Base-by-base conservation (phyloP, 2,113 vertebrate genomes). In the Tenrec ecaudatus region DNA sequence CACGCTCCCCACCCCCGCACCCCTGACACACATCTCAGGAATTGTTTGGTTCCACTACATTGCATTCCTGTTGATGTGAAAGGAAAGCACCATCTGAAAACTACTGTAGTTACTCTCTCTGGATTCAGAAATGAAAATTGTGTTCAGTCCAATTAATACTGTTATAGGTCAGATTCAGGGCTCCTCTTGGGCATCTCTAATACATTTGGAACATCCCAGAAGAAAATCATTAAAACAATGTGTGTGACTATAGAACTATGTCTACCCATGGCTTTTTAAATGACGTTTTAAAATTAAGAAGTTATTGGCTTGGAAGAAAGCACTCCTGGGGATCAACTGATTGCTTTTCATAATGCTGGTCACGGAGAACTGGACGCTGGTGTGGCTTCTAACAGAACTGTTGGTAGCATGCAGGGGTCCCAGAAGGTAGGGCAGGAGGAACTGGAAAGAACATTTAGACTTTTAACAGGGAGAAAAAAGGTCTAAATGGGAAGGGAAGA, bases 231-330 rank as follows among this genome's bases (percentile, higher is more conserved):
- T 95, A 53, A n/a, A 73, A 64, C 89, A 64, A 93, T 91, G 91
- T 89, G 73, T 68, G n/a, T 92, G 83, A 95, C 71, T 93, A 73
- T 43, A 82, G 69, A 79, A 90, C 40, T 64, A 86, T 81, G 92
- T 88, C 33, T 94, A 69, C 78, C 75, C 79, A 25, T 85, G 93
- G 89, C 84, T 92, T 91, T 96, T 75, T 78, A 94, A 95, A 87
- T 96, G 91, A 58, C 84, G 38, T 91, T 92, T 93, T 25, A 47
- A 91, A 94, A 92, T 66, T 66, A 92, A 92, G 79, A 78, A 2
- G 4, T 94, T 80, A 75, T 88, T 92, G 71, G 7, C 58, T 33
- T 71, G 90, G 89, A 92, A 78, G 86, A 92, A 93, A 91, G 68
- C 36, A 64, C 31, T 95, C 60, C 33, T 88, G 38, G 66, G 90